phyloP scores from a whole-genome alignment of 1,140 invertebrate species.

The Charaxes varanes region DNA sequence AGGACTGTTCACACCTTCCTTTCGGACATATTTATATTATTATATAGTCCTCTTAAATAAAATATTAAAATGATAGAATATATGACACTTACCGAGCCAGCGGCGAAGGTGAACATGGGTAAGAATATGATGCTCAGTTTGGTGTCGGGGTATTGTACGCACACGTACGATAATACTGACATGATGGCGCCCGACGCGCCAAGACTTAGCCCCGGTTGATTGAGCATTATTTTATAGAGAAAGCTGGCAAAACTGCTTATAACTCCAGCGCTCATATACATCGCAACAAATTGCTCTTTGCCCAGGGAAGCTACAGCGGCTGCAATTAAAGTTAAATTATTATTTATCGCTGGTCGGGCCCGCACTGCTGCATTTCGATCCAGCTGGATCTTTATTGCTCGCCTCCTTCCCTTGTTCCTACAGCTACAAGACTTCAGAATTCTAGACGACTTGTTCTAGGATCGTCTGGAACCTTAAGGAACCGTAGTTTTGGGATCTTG shows the following conservation, averaged over 20 bases:
- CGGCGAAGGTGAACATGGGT: slow-evolving; percentile 90
- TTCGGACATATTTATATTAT: too few species aligned
- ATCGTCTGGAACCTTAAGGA: too few species aligned
- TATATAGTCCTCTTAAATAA: neutral
- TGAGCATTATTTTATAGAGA: slow-evolving; percentile 82
- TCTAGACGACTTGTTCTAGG: too few species aligned
- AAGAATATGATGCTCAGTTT: slow-evolving; percentile 92
- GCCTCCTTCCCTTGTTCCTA: too few species aligned
- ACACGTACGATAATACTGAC: slow-evolving; percentile 90
- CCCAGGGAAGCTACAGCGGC: slow-evolving; percentile 85
- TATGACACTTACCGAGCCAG: slow-evolving; percentile 82
- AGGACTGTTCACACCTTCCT: too few species aligned
- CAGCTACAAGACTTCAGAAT: too few species aligned
- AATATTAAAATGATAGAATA: neutral
- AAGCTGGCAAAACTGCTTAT: slow-evolving; percentile 91
- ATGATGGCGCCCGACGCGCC: slow-evolving; percentile 98
- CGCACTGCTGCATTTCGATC: too few species aligned
- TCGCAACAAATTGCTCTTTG: slow-evolving; percentile 92
- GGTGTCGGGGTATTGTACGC: slow-evolving; percentile 89
- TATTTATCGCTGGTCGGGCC: too few species aligned
- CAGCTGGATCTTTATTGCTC: too few species aligned
- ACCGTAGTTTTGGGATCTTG: too few species aligned
- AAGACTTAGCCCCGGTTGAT: slow-evolving; percentile 83
- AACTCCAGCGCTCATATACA: slow-evolving; percentile 92
- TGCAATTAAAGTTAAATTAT: too few species aligned